Base-by-base conservation (phyloP, 1,140 invertebrate species). In the Mylabris phalerata region DNA sequence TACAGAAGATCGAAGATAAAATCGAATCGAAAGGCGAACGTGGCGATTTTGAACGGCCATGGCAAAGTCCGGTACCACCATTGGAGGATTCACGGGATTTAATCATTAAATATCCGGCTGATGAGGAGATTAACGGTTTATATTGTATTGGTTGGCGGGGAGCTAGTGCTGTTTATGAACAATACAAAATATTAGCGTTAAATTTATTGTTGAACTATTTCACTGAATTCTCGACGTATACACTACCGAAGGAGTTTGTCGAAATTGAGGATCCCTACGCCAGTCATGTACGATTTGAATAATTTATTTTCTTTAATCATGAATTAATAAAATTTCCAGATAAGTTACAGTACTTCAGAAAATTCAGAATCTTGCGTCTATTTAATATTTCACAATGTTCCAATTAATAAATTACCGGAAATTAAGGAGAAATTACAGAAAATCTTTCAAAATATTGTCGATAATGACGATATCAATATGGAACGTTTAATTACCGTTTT, bases 71-170 rank as follows among this genome's bases (percentile, higher is more conserved):
- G 19, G 82, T 93, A 4, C 84, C 88, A 0, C 81, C 84, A 1
- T 72, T 90, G 9, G 61, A 70, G 48, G 62, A 81, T 67, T 77
- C 78, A 62, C 60, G 78, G 68, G 75, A 79, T 67, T 24, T 77
- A 48, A 57, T 73, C 13, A 77, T 86, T 1, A 75, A 79, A 55
- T 95, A 91, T 79, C 89, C 93, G 0, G 85, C 86, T 45, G 92
- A 95, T 72, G 88, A 90, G 54, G 92, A 93, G 71, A 85, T 86
- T 57, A 87, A 88, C 77, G 93, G 92, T 25, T 76, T 93, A 63
- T 87, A 94, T 24, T 75, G 79, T 57, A 80, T 91, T 59, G 89
- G 82, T 0, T 95, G 90, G 88, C 76, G 90, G 62, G 92, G 92
- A n/a, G 90, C 92, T 1, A 79, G 82, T n/a, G 77, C 80, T 11